A percentile compares a stretch with the other conserved stretches of the same genome.
phyloP scores from a whole-genome alignment of 2,797 vertebrate species.

The Gambusia yucatana region DNA sequence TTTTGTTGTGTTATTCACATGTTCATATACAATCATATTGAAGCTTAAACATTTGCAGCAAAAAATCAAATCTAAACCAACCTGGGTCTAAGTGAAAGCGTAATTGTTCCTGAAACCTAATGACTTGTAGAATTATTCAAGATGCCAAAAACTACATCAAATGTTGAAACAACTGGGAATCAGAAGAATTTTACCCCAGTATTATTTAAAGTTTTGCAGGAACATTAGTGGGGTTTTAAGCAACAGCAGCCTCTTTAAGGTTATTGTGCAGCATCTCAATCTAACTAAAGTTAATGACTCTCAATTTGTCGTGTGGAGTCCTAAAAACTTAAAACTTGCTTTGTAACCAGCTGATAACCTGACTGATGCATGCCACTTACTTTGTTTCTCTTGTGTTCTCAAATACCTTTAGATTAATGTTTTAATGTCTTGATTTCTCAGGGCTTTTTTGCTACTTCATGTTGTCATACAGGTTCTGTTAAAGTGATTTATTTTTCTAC shows the following conservation, averaged over 20 bases:
- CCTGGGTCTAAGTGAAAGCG: background rate
- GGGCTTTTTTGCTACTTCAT: background rate
- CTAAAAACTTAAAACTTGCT: background rate
- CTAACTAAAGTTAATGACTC: background rate
- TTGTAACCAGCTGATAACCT: background rate
- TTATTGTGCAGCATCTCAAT: background rate
- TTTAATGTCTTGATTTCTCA: background rate
- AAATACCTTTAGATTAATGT: background rate
- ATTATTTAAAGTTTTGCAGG: background rate
- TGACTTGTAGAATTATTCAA: background rate
- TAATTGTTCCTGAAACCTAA: background rate
- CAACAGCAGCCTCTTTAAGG: background rate
- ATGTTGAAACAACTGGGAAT: background rate
- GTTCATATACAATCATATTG: background rate
- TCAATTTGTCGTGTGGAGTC: background rate
- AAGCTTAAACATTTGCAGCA: background rate
- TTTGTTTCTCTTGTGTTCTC: background rate
- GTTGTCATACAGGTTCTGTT: background rate
- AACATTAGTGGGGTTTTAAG: background rate
- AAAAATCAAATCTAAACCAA: background rate
- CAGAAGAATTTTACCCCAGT: background rate
- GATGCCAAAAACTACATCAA: background rate
- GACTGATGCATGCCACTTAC: no score
- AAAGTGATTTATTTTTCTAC: background rate
- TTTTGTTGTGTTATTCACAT: background rate